A percentile compares a stretch with the other conserved stretches of the same genome.
phyloP scores from a whole-genome alignment of 2,113 vertebrate genomes.

The Crocuta crocuta region DNA sequence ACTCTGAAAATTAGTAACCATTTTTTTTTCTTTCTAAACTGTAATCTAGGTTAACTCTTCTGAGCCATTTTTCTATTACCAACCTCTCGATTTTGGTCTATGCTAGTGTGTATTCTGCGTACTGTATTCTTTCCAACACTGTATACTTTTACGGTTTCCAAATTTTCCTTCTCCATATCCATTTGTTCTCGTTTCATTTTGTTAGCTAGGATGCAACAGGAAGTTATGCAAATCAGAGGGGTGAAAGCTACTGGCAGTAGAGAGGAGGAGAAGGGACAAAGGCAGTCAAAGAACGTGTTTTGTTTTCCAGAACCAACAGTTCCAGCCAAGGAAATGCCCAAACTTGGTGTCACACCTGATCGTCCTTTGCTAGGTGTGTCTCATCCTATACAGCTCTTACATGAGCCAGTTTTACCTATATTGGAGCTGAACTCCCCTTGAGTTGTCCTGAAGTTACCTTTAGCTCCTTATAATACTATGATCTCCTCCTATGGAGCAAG shows the following conservation, averaged over 20 bases:
- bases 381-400: too few species aligned
- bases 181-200: neutral
- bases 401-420: neutral
- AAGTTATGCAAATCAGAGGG: neutral
- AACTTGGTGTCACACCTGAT: neutral
- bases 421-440: neutral
- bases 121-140: neutral
- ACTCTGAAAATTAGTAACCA: neutral
- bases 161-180: neutral
- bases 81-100: neutral
- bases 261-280: neutral
- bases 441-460: neutral
- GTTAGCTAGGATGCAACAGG: neutral
- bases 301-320: neutral
- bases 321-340: neutral
- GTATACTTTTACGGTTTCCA: neutral
- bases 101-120: neutral
- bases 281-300: neutral
- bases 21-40: neutral
- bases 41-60: neutral
- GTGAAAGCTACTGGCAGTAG: neutral
- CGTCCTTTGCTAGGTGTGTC: neutral
- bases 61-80: neutral
- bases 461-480: neutral
- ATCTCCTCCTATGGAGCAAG: neutral